phyloP scores from a whole-genome alignment of 2,113 vertebrate genomes.

The Calonectris borealis region DNA sequence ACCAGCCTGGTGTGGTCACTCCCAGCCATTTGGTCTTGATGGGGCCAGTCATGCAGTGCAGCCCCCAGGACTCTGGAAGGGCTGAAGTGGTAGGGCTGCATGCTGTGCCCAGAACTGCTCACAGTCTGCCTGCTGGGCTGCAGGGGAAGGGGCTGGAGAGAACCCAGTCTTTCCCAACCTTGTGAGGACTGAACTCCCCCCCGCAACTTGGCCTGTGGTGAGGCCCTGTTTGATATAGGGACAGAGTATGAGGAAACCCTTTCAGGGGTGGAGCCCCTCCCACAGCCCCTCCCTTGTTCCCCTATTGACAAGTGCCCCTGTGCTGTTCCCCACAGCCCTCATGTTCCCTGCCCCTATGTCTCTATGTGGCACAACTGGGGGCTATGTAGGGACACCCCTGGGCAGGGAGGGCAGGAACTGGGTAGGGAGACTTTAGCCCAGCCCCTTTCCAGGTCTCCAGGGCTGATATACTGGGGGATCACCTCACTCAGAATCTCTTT shows the following conservation, averaged over 20 bases:
- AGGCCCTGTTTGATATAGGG: too few relatives aligned
- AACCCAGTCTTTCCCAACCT: neutral
- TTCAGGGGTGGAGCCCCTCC: neutral
- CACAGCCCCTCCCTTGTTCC: neutral
- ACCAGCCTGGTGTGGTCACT: neutral
- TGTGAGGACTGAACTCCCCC: neutral
- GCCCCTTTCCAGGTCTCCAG: neutral
- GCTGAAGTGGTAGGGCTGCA: neutral
- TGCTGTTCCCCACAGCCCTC: neutral
- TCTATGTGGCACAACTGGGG: rapidly evolving
- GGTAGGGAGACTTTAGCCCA: neutral
- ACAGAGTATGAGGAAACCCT: neutral
- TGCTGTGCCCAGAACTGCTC: neutral
- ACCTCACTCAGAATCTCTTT: too few relatives aligned
- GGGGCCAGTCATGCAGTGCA: neutral
- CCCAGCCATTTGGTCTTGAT: neutral
- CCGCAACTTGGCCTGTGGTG: neutral
- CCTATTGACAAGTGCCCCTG: rapidly evolving
- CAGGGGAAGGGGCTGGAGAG: neutral
- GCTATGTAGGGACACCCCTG: neutral
- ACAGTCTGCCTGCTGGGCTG: too few relatives aligned
- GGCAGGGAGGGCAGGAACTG: neutral
- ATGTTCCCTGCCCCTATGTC: neutral
- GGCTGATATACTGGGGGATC: rapidly evolving
- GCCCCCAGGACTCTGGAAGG: neutral